phyloP scores from a whole-genome alignment of 2,797 vertebrate genomes.

The Acestrorhynchus altus region DNA sequence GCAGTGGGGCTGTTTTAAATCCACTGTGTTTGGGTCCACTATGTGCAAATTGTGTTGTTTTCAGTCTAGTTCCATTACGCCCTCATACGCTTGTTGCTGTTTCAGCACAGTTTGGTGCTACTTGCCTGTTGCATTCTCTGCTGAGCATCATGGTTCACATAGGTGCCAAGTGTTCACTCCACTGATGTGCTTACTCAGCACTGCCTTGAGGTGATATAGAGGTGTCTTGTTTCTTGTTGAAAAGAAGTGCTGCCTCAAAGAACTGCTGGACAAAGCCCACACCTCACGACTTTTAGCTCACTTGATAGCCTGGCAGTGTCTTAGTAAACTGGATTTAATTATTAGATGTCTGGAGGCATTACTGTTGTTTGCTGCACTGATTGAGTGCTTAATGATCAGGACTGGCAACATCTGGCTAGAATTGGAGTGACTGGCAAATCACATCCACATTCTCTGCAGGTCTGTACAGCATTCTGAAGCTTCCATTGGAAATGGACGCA shows the following conservation, averaged over 20 bases:
- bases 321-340: no score
- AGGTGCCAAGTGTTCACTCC: background rate
- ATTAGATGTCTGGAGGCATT: no score
- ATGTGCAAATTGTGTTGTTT: background rate
- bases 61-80: no score
- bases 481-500: no score
- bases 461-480: no score
- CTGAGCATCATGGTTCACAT: background rate
- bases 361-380: no score
- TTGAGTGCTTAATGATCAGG: no score
- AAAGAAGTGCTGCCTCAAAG: background rate
- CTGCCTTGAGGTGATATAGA: background rate
- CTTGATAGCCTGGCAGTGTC: no score
- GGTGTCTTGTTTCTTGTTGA: background rate
- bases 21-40: background rate
- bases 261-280: background rate
- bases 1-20: no score
- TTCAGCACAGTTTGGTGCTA: background rate
- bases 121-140: background rate
- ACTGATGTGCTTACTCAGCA: background rate
- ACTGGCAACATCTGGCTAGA: no score
- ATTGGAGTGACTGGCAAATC: no score
- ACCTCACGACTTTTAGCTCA: background rate
- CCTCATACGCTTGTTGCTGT: background rate
- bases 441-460: no score